Base-by-base conservation (phyloP, 2,888 invertebrate genomes). In the Exephanes ischioxanthus region DNA sequence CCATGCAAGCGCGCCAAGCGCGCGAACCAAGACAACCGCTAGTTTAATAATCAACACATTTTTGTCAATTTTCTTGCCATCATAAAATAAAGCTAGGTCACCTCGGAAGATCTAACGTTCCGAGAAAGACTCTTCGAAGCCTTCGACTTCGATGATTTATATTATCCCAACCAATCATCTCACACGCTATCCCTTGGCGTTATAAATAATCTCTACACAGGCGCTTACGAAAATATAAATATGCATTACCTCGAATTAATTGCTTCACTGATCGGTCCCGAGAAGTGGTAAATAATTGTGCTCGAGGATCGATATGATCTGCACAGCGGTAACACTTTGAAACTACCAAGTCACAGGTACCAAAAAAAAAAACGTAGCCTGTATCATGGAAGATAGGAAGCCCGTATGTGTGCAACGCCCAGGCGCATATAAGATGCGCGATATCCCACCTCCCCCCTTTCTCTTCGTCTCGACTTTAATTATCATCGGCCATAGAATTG, bases 401-500 rank as follows among this genome's bases (percentile, higher is more conserved):
- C 72, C 30, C 30, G 30, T 63, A 63, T 70, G 63, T 77, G 58
- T 83, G 83, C 51, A 79, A 77, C 82, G 83, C 80, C 77, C 78
- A 80, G 80, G 77, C 80, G 76, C 79, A 80, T 75, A 80, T 68
- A 63, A 83, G 85, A 85, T 85, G 67, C 41, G 68, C 76, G 85
- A 85, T 85, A 83, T 79, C 83, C 75, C 78, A 72, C 79, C 85
- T n/a, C 84, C 72, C 81, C 73, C 19, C 48, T 48, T 86, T 58
- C 83, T 71, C 75, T 77, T 84, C 84, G 85, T 83, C 78, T 88
- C 87, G 88, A 92, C 91, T 92, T 92, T 94, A 94, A 94, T 94
- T 93, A 93, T 93, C 92, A 93, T 93, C 92, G 91, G 91, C 91
- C 90, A 91, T 90, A 89, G 91, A 91, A 81, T 86, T 83, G 85